Percentiles rank a stretch among this genome's conserved stretches.
These are phyloP conservation scores for Strix uralensis DNA, from an alignment of 2,113 vertebrate species.

Conservation along the genomic window DNA sequence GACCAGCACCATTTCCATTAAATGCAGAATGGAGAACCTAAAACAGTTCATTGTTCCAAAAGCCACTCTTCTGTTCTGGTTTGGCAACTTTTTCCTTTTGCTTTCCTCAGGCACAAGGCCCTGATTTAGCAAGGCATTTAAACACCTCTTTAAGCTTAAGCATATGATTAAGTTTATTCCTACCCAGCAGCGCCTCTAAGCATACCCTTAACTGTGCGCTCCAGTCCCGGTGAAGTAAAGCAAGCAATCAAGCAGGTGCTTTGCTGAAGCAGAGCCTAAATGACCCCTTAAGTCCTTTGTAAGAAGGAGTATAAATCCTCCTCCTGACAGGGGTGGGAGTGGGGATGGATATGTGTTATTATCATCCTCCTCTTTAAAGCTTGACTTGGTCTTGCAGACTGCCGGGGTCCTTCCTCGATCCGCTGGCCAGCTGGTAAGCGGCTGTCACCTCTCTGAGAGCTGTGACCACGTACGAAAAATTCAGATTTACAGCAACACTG, in stretches of 20 bases:
- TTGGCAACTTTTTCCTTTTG: neutral
- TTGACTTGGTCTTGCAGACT: neutral
- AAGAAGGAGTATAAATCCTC: slow-evolving; percentile 27
- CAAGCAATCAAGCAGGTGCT: neutral
- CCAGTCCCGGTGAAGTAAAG: neutral
- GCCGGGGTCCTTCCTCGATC: neutral
- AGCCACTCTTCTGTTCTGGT: neutral
- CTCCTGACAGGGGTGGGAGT: slow-evolving; percentile 20
- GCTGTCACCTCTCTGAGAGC: neutral
- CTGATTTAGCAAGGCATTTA: neutral
- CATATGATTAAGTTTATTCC: neutral
- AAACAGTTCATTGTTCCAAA: neutral
- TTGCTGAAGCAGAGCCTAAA: slow-evolving; percentile 37
- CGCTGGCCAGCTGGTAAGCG: neutral
- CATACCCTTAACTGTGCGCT: neutral
- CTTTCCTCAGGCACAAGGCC: neutral
- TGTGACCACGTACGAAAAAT: rapidly evolving
- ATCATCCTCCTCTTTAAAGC: slow-evolving; percentile 5
- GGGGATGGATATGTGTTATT: neutral
- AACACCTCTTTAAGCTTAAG: neutral
- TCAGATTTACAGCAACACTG: neutral
- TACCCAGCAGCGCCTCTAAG: neutral
- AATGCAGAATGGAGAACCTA: neutral
- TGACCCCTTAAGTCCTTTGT: slow-evolving; percentile 15
- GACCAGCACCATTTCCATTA: neutral